Conservation (phyloP, 2,888 invertebrate genomes). For the Aethes cnicana region DNA sequence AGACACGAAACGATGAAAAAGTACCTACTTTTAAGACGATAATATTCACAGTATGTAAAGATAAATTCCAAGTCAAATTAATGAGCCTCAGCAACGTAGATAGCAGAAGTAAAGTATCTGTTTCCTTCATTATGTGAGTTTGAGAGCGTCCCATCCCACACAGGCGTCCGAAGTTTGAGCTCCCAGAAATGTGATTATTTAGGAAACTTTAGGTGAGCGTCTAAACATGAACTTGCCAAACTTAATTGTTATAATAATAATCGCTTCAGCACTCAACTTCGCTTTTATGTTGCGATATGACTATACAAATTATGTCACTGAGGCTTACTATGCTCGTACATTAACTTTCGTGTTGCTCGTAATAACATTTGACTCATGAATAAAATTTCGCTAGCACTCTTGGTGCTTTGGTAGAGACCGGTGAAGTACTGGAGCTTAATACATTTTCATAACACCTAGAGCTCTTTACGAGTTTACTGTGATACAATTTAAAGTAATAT, state of each 20-base stretch:
- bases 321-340: slow-evolving; percentile 14
- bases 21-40: no score
- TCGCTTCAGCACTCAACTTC: slow-evolving; percentile 63
- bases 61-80: slow-evolving; percentile 35
- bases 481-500: no score
- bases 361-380: slow-evolving; percentile 13
- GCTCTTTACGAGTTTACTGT: not conserved
- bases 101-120: slow-evolving; percentile 44
- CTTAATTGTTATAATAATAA: slow-evolving; percentile 71
- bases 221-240: slow-evolving; percentile 68
- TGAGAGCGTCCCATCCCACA: slow-evolving; percentile 40
- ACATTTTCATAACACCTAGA: not conserved
- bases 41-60: not conserved
- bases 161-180: slow-evolving; percentile 56
- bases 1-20: no score
- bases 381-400: slow-evolving; percentile 1
- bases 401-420: not conserved
- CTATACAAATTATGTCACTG: slow-evolving; percentile 35
- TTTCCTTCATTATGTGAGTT: slow-evolving; percentile 51
- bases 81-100: slow-evolving; percentile 45
- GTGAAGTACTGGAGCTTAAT: not conserved
- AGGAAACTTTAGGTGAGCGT: slow-evolving; percentile 71
- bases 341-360: slow-evolving; percentile 19
- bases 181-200: slow-evolving; percentile 69
- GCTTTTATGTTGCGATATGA: slow-evolving; percentile 54